Evolutionary conservation across 2,797 vertebrate species (phyloP).

Genomic region (Parambassis ranga): DNA sequence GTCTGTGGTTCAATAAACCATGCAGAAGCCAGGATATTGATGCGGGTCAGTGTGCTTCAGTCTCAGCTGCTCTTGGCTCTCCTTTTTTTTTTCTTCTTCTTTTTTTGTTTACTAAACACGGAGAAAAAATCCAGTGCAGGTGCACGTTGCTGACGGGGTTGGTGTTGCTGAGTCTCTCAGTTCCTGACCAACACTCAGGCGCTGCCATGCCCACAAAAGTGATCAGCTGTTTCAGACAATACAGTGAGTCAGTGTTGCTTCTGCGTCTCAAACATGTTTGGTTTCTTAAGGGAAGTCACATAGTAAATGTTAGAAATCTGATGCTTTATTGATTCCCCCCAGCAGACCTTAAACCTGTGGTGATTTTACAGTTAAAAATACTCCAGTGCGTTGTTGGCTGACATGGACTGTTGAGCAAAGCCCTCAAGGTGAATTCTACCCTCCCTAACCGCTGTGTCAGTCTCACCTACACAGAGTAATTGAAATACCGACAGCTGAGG

Average conservation of each 20-base stretch:
- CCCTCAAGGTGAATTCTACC: constrained; percentile 19
- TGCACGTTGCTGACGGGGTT: constrained; percentile 8
- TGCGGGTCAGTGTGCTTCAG: constrained; percentile 27
- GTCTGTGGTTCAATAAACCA: constrained; percentile 33
- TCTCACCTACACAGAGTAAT: constrained; percentile 18
- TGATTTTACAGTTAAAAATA: constrained; percentile 15
- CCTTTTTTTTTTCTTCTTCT: neutral
- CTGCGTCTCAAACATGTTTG: neutral
- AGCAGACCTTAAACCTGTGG: neutral
- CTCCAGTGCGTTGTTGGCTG: constrained; percentile 28
- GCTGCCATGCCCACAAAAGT: neutral
- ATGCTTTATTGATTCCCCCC: constrained; percentile 7
- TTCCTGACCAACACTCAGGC: neutral
- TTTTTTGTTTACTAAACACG: neutral
- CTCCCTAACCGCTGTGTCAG: constrained; percentile 20
- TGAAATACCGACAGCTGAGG: constrained; percentile 19
- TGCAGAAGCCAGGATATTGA: constrained; percentile 1
- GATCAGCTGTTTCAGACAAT: constrained; percentile 15
- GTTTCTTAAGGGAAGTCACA: neutral
- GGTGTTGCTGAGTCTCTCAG: neutral
- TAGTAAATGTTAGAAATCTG: neutral
- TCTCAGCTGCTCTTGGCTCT: neutral
- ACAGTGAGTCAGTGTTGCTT: neutral
- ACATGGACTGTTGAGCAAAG: constrained; percentile 15
- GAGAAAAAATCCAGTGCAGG: constrained; percentile 18